Evolutionary conservation across 2,888 invertebrate genomes (phyloP), one percentile per base, ranked within the genome.

Genomic region (Eupelmus urozonus): DNA sequence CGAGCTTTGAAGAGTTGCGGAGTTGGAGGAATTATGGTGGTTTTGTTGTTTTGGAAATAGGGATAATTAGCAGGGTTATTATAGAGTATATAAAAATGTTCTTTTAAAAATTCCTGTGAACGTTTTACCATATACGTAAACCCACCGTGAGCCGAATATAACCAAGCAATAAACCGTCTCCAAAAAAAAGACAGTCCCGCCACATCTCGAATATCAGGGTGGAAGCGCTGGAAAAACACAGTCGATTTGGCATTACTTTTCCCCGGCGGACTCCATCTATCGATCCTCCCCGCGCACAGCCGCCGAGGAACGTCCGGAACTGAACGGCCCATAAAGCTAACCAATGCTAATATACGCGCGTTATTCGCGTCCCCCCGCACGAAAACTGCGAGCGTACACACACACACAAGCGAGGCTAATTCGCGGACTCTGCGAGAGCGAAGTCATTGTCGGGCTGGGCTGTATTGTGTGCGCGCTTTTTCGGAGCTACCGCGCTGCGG

Each of bases 271-370:
- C 85, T 85, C 16, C 87, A 87, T 88, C 88, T 88, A 88, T 89
- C 87, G 88, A 88, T 87, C 88, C 84, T 4, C 45, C 49, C n/a
- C 25, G 7, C 34, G 29, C 20, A 7, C 16, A 13, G 66, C 60
- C 45, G 70, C 73, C 78, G 73, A 53, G 27, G 78, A 80, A 78
- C 80, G 78, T 83, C 85, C 89, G 89, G 89, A 89, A 89, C 87
- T 92, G 91, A 91, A 92, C 90, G 92, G 91, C 87, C 91, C 92
- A 92, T 92, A 92, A 92, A 92, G 90, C 91, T 91, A 92, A 91
- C 91, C 92, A 92, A 92, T 92, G 91, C 91, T 92, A 92, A 92
- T 92, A 91, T 16, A 20, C 53, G 20, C 53, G 16, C 49, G 18
- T 20, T 20, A 18, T 16, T 20, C 16, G 4, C 82, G 63, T 82